Evolutionary conservation across 2,888 invertebrate species (phyloP), one percentile per base, ranked within the genome.

Genomic region (Belgica antarctica): DNA sequence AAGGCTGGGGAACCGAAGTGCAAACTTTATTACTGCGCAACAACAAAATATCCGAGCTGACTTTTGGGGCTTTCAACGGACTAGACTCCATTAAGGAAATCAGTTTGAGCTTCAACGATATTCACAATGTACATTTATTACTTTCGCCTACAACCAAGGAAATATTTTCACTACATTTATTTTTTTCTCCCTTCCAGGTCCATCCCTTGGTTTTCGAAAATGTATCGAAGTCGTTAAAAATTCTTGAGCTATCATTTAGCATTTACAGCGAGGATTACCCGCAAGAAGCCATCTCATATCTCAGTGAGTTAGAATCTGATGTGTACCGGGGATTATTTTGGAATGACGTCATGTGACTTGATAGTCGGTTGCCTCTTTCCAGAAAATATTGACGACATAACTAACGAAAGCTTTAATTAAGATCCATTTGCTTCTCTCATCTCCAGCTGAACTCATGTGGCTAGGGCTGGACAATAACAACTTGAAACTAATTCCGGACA

Each of bases 71-170:
- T 73, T 90, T 94, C 78, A 83, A 85, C 71, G 87, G 87, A 46
- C 84, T 90, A 66, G 86, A 86, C 73, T 86, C 89, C 73, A 84
- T 96, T 74, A 89, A 89, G 76, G 94, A 95, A 80, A 85, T 96
- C 73, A 92, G 92, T 80, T 82, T 96, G 73, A 94, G 94, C 77
- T 94, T 95, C 80, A 96, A 96, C 80, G 89, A 91, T 76, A 85
- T 96, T 73, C 87, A 88, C 74, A 88, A 89, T 76, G 85, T 96
- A 73, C n/a, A n/a, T n/a, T n/a, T n/a, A n/a, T n/a, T n/a, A n/a
- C n/a, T n/a, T n/a, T n/a, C n/a, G n/a, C n/a, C n/a, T n/a, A n/a
- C n/a, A n/a, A n/a, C n/a, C n/a, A n/a, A n/a, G n/a, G n/a, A n/a
- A n/a, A n/a, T n/a, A n/a, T n/a, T n/a, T n/a, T n/a, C n/a, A n/a